Conservation (phyloP, 1,140 invertebrate genomes). For the Macrotrachela quadricornifera region DNA sequence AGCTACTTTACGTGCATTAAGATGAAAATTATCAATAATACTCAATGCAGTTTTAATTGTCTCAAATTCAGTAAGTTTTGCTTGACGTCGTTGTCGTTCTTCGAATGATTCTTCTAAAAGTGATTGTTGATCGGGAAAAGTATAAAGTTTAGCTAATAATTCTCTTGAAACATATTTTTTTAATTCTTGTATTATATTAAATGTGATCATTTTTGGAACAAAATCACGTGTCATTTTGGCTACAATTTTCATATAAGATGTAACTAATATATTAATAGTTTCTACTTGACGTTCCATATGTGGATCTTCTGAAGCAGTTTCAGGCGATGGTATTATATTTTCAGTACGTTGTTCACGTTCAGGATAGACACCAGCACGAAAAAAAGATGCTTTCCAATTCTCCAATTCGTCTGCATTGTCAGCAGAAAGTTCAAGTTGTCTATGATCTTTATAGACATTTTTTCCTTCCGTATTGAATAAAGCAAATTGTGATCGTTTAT, state of each 20-base stretch:
- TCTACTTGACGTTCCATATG: slow-evolving; percentile 92
- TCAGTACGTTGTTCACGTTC: slow-evolving; percentile 47
- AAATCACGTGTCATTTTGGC: slow-evolving; percentile 94
- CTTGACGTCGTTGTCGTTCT: too few relatives aligned
- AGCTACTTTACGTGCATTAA: too few relatives aligned
- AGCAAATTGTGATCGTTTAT: slow-evolving; percentile 80
- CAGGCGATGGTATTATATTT: slow-evolving; percentile 8
- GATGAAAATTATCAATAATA: too few relatives aligned
- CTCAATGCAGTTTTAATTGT: too few relatives aligned
- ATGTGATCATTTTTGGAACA: slow-evolving; percentile 95
- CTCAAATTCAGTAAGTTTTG: too few relatives aligned
- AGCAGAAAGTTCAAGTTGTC: slow-evolving; percentile 84
- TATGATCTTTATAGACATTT: slow-evolving; percentile 90
- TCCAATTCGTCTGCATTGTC: slow-evolving; percentile 97
- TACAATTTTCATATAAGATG: slow-evolving; percentile 98
- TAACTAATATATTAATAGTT: slow-evolving; percentile 92
- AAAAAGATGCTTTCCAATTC: slow-evolving; percentile 97
- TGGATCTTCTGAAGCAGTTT: slow-evolving; percentile 69
- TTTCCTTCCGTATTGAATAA: slow-evolving; percentile 84
- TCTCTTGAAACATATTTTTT: background rate
- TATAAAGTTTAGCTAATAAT: too few relatives aligned
- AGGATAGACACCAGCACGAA: slow-evolving; percentile 93
- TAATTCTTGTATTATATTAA: slow-evolving; percentile 83
- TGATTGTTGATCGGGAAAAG: too few relatives aligned
- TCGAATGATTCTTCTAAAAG: too few relatives aligned